Conservation (phyloP, 2,797 vertebrate genomes). For the Cetoscarus ocellatus region DNA sequence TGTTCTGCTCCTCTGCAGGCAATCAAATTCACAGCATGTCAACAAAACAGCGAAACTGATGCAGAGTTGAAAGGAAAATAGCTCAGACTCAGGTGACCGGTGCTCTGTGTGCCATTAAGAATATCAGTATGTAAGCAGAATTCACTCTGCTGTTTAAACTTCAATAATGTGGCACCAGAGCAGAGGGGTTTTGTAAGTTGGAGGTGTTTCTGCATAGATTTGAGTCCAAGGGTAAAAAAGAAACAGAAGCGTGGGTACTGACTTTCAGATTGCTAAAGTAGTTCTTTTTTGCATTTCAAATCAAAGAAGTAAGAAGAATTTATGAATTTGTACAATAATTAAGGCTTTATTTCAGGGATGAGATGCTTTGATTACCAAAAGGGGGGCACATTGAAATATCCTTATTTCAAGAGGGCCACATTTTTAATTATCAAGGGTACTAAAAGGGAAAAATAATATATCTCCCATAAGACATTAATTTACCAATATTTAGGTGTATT, state of each 20-base stretch:
- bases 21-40: slow-evolving; percentile 60
- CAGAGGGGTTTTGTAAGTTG: slow-evolving; percentile 26
- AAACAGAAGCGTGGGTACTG: slow-evolving; percentile 4
- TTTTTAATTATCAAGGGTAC: too few species aligned
- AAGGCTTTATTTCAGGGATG: too few species aligned
- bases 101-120: neutral
- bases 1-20: slow-evolving; percentile 38
- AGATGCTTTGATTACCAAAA: too few species aligned
- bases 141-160: slow-evolving; percentile 35
- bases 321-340: too few species aligned
- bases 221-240: neutral
- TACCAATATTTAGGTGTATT: too few species aligned
- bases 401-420: too few species aligned
- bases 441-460: too few species aligned
- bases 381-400: too few species aligned
- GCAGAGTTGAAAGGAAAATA: slow-evolving; percentile 5
- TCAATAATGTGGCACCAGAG: slow-evolving; percentile 26
- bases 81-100: slow-evolving; percentile 5
- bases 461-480: too few species aligned
- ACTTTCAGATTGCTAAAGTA: neutral
- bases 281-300: too few species aligned
- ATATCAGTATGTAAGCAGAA: slow-evolving; percentile 16
- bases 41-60: slow-evolving; percentile 30
- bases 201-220: slow-evolving; percentile 32
- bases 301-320: too few species aligned